phyloP scores from a whole-genome alignment of 1,140 invertebrate species.

The Drosophila triauraria region DNA sequence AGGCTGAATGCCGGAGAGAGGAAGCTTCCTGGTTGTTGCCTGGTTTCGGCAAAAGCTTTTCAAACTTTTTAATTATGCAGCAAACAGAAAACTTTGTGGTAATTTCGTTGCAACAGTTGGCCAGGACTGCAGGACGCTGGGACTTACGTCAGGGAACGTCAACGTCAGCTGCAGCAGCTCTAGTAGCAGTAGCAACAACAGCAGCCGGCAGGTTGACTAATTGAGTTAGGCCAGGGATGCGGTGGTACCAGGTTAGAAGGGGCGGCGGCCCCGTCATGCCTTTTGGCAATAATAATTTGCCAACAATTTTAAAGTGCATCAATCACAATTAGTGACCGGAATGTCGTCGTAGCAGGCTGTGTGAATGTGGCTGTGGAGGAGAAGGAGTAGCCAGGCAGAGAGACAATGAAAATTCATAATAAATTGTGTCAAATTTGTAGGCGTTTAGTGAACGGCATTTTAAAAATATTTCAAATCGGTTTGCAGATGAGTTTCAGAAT shows the following conservation, averaged over 20 bases:
- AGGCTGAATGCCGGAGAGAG: not conserved
- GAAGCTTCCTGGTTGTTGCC: conserved; percentile 52
- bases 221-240: conserved; percentile 64
- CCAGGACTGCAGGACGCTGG: conserved; percentile 48
- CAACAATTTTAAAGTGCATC: conserved; percentile 82
- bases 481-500: conserved; percentile 4
- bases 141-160: conserved; percentile 45
- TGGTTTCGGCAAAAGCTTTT: conserved; percentile 82
- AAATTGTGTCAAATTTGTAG: conserved; percentile 65
- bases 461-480: conserved; percentile 21
- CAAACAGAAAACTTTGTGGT: conserved; percentile 82
- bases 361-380: conserved; percentile 6
- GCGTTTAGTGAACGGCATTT: conserved; percentile 34
- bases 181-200: conserved; percentile 5
- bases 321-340: conserved; percentile 78
- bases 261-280: conserved; percentile 31
- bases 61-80: conserved; percentile 83
- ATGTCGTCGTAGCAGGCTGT: conserved; percentile 40
- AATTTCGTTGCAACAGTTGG: conserved; percentile 82
- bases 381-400: not conserved
- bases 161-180: conserved; percentile 64
- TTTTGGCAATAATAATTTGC: conserved; percentile 79
- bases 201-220: conserved; percentile 69
- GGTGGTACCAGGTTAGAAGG: not conserved
- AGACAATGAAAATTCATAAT: conserved; percentile 43